Evolutionary conservation across 2,888 invertebrate genomes (phyloP).

Genomic region (Perizoma affinitatum): DNA sequence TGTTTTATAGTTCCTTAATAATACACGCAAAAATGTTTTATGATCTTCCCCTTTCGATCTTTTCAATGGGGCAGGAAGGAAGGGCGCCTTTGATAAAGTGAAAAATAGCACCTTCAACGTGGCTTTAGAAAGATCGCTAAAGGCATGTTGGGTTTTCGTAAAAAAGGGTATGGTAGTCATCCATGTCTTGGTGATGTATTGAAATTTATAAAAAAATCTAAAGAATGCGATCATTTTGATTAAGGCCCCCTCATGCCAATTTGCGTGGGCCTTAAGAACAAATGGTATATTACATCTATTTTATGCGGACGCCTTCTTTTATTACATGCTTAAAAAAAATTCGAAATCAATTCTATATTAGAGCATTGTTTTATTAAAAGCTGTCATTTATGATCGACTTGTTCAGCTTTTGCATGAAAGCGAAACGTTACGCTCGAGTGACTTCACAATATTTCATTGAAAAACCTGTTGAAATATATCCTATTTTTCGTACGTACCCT

Average conservation of each 20-base stretch:
- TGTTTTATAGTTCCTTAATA: slow-evolving; percentile 5
- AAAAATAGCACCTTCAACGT: slow-evolving; percentile 74
- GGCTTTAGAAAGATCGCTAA: slow-evolving; percentile 54
- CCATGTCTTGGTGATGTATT: slow-evolving; percentile 39
- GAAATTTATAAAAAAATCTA: slow-evolving; percentile 22
- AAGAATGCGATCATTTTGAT: too few species aligned
- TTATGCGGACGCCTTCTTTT: too few species aligned
- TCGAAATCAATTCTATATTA: too few species aligned
- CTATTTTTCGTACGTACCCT: slow-evolving; percentile 48
- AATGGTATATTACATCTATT: slow-evolving; percentile 5
- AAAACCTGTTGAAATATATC: slow-evolving; percentile 52
- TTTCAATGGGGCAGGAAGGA: slow-evolving; percentile 72
- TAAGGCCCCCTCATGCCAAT: too few species aligned
- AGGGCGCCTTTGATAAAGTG: slow-evolving; percentile 78
- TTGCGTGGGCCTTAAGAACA: too few species aligned
- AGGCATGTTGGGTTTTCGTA: slow-evolving; percentile 52
- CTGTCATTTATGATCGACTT: not conserved
- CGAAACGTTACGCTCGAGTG: slow-evolving; percentile 28
- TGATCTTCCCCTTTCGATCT: slow-evolving; percentile 69
- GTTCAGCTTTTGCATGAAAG: slow-evolving; percentile 16
- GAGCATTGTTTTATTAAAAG: too few species aligned
- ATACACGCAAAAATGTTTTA: slow-evolving; percentile 61
- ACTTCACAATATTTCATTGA: slow-evolving; percentile 38
- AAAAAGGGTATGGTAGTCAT: slow-evolving; percentile 48
- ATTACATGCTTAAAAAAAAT: too few species aligned